Evolutionary conservation across 53 echinoderm and acorn worm species (phyloP), one percentile per base, ranked within the genome.

Genomic region (Paracentrotus lividus): DNA sequence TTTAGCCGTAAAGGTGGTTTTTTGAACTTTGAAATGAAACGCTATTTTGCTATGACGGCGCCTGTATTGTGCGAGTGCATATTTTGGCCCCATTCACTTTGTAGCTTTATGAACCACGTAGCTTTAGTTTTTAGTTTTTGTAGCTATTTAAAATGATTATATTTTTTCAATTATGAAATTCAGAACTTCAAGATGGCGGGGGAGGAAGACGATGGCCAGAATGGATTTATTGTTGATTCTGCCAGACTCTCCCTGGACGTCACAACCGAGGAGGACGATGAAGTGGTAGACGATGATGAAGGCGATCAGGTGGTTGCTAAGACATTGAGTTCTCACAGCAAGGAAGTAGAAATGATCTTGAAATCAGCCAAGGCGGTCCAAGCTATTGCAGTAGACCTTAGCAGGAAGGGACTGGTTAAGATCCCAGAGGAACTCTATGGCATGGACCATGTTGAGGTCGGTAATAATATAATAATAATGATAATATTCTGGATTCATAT

Each of bases 361-460:
- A 66, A 64, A 53, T 94, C 94, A 38, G 97, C 97, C 15, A 93
- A 90, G 64, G 95, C 96, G 13, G 85, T 99, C 23, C 96, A 96
- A 55, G 95, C 99, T 42, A 97, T 97, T 23, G 94, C 97, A 29
- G 49, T 99, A 9, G 99, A 99, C 49, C 92, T 99, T 8, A 97
- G 97, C 68, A 91, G 90, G 88, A 97, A 95, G 88, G 94, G 95
- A 15, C 86, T 99, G 65, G 72, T 84, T 27, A 64, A 94, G 44
- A 77, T 99, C 15, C 99, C 99, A 23, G 58, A 91, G 45, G 88
- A 97, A 69, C 84, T 99, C 21, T 96, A 95, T 8, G 93, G 93
- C 72, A 95, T 99, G 38, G 91, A 97, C 45, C 96, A 99, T 96
- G 92, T 99, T n/a, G 96, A 98, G 97, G 98, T 97, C 89, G 58